Evolutionary conservation across 2,888 invertebrate species (phyloP).

Genomic region (Pollenia labialis): DNA sequence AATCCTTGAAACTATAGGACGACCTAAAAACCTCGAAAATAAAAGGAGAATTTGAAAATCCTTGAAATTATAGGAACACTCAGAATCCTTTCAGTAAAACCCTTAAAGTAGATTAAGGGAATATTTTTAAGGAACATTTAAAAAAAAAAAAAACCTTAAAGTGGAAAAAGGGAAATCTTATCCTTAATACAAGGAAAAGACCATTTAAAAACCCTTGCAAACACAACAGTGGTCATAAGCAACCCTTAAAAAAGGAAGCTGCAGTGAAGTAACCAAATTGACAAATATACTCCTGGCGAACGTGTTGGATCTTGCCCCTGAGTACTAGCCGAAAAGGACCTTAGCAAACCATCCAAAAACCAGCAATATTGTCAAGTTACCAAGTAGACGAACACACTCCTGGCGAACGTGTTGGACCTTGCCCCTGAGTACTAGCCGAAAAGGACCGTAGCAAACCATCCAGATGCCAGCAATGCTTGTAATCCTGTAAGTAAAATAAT

Average conservation of each 20-base stretch:
- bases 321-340: constrained; percentile 15
- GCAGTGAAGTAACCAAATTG: neutral
- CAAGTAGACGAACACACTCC: no score
- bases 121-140: neutral
- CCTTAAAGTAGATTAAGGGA: neutral
- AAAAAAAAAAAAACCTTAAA: neutral
- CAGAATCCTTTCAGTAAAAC: neutral
- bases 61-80: neutral
- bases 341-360: constrained; percentile 13
- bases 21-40: no score
- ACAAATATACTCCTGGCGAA: constrained; percentile 8
- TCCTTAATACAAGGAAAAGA: neutral
- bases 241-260: neutral
- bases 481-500: constrained; percentile 13
- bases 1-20: neutral
- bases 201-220: neutral
- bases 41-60: no score
- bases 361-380: no score
- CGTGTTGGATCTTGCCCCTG: constrained; percentile 4
- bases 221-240: neutral
- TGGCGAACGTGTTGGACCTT: no score
- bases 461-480: constrained; percentile 17
- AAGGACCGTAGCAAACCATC: constrained; percentile 13
- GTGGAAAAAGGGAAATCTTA: neutral
- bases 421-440: neutral